These are phyloP conservation scores for Sphaerodactylus townsendi DNA, from an alignment of 2,113 vertebrate genomes.

Conservation along the genomic window DNA sequence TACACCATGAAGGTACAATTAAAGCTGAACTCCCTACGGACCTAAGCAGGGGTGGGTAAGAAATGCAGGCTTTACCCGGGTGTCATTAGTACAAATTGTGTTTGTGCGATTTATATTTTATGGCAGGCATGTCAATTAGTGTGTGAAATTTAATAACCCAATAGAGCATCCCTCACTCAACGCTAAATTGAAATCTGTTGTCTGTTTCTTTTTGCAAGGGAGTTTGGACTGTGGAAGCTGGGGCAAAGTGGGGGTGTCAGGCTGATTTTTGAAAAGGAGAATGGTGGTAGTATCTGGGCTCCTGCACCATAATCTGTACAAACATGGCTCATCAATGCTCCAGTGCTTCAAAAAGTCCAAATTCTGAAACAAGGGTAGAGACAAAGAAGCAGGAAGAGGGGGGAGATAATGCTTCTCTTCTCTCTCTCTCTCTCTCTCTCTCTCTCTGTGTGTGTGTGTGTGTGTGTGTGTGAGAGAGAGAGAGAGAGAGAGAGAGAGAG, in stretches of 20 bases:
- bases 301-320: not conserved
- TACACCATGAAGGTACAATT: conserved; percentile 45
- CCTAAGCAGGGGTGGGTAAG: conserved; percentile 35
- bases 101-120: conserved; percentile 70
- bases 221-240: conserved; percentile 7
- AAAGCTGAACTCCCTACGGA: not conserved
- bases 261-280: not conserved
- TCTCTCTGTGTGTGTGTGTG: not conserved
- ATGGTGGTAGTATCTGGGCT: not conserved
- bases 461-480: no score
- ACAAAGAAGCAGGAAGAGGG: not conserved
- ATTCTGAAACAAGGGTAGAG: not conserved
- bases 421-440: conserved; percentile 16
- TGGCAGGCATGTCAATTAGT: conserved; percentile 66
- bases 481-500: no score
- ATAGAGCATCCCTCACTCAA: conserved; percentile 52
- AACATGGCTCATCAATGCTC: conserved; percentile 10
- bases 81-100: conserved; percentile 70
- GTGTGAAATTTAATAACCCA: conserved; percentile 75
- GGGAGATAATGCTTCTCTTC: conserved; percentile 4
- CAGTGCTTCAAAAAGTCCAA: not conserved
- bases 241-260: rapidly evolving
- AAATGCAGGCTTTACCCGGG: conserved; percentile 34
- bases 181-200: conserved; percentile 68
- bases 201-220: conserved; percentile 45